These are phyloP conservation scores for Ciconia maguari DNA, from an alignment of 2,113 vertebrate species.

Conservation along the genomic window DNA sequence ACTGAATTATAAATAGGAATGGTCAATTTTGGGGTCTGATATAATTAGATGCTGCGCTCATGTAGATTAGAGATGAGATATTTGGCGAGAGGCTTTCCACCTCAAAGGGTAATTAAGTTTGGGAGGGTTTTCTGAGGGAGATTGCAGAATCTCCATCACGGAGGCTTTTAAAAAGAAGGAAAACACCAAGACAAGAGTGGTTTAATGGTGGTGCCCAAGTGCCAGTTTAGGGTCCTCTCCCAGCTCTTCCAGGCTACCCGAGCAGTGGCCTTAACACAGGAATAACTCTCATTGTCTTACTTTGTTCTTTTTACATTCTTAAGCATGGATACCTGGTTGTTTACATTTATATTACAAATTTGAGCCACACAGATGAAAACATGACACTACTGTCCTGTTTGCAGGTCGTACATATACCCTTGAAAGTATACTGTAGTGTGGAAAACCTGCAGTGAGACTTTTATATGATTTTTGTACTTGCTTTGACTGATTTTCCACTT, in stretches of 20 bases:
- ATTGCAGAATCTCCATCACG: background rate
- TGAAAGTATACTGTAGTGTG: background rate
- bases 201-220: background rate
- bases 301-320: background rate
- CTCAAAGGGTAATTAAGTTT: background rate
- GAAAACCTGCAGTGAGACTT: background rate
- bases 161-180: background rate
- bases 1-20: background rate
- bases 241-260: background rate
- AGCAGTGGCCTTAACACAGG: background rate
- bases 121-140: background rate
- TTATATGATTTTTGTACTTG: background rate
- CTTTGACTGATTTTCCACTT: conserved; percentile 11
- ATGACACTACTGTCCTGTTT: background rate
- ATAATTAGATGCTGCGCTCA: background rate
- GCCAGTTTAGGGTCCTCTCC: background rate
- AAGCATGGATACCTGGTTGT: background rate
- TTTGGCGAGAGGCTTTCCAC: background rate
- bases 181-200: background rate
- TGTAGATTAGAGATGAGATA: background rate
- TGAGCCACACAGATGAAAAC: background rate
- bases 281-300: background rate
- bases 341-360: background rate
- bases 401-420: background rate
- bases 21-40: background rate